phyloP scores from a whole-genome alignment of 2,113 vertebrate genomes.

The Platichthys stellatus region DNA sequence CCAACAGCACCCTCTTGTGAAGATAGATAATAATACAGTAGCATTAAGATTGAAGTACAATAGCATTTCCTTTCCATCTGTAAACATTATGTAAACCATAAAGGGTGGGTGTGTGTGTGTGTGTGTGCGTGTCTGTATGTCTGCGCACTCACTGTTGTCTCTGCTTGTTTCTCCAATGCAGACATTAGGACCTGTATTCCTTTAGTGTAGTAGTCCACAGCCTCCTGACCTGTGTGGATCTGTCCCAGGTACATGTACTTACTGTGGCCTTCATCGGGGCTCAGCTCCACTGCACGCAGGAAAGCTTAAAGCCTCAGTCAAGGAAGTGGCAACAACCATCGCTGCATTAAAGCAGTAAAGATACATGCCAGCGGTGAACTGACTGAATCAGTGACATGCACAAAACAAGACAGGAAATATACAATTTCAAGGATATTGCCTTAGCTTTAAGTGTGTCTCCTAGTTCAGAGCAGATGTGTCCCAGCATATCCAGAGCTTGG shows the following conservation, averaged over 20 bases:
- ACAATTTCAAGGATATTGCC: slow-evolving; percentile 80
- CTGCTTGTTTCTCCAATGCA: slow-evolving; percentile 71
- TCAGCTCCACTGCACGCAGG: slow-evolving; percentile 80
- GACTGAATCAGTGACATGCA: neutral
- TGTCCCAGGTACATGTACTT: slow-evolving; percentile 88
- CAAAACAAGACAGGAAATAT: neutral
- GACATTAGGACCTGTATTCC: slow-evolving; percentile 82
- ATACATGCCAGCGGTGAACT: neutral
- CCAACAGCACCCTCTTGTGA: slow-evolving; percentile 68
- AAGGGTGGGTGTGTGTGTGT: neutral
- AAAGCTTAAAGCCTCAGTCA: slow-evolving; percentile 77
- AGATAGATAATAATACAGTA: slow-evolving; percentile 5
- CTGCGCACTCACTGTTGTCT: slow-evolving; percentile 64
- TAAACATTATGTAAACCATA: no score
- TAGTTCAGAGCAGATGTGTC: slow-evolving; percentile 84
- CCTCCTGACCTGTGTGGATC: slow-evolving; percentile 81
- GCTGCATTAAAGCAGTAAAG: neutral
- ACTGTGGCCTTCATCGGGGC: slow-evolving; percentile 83
- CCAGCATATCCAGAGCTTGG: slow-evolving; percentile 82
- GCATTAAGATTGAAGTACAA: neutral
- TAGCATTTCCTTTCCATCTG: neutral
- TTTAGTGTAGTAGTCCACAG: slow-evolving; percentile 81
- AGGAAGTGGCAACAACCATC: slow-evolving; percentile 53
- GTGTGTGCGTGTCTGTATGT: neutral
- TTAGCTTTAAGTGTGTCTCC: slow-evolving; percentile 82